Evolutionary conservation across 2,888 invertebrate species (phyloP), one percentile per base, ranked within the genome.

Genomic region (Steinernema carpocapsae): DNA sequence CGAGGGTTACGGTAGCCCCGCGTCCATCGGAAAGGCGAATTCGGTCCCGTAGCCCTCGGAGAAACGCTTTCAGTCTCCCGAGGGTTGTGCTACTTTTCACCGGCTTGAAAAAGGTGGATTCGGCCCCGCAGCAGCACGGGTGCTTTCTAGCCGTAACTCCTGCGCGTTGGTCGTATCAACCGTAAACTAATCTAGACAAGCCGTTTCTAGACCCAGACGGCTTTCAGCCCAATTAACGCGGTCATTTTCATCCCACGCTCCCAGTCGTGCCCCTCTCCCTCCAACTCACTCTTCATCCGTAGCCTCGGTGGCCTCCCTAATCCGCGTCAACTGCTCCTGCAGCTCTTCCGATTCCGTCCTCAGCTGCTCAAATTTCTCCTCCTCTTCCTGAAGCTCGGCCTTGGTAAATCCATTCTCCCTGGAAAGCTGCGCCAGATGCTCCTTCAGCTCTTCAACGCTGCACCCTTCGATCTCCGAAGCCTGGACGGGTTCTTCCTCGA

Each of bases 341-440:
- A 74, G 19, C 42, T 72, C 72, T 3, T 75, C 74, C 26, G 64
- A 52, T 43, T 76, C 72, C 24, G 37, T 45, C 37, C 24, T 46
- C 14, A 74, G 72, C 42, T 74, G 29, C 22, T 70, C 43, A 48
- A 42, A 51, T 48, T 52, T 45, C 22, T 22, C 51, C 24, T 45
- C 43, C n/a, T 52, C 29, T 22, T 73, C 77, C 26, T 70, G 56
- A 6, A 77, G 78, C 71, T 77, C 77, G 19, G 74, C 45, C 26
- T 56, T 26, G 6, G 56, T 56, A 22, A 56, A 56, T 22, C 56
- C 56, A 26, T 56, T 56, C 56, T 56, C 56, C 17, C 56, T 56
- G 56, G 56, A 24, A 2, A 56, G 24, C 17, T 56, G 56, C 3
- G 56, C 56, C 17, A 56, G 6, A 22, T 24, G 26, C 56, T 56